phyloP scores from a whole-genome alignment of 2,888 invertebrate genomes.

The Protonemura montana region DNA sequence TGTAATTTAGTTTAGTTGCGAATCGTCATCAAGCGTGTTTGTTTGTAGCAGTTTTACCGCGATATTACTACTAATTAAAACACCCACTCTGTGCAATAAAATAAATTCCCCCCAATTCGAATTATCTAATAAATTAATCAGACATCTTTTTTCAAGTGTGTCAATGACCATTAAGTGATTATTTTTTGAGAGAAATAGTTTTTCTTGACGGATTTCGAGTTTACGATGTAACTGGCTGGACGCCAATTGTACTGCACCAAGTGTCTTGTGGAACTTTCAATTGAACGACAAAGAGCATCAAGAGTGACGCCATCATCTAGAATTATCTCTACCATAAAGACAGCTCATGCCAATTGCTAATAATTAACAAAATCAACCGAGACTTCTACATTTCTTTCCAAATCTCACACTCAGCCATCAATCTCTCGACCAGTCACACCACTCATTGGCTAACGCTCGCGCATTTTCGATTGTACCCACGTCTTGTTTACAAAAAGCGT shows the following conservation, averaged over 20 bases:
- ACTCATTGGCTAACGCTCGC: not conserved
- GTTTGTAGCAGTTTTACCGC: not conserved
- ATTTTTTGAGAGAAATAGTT: not conserved
- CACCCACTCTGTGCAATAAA: not conserved
- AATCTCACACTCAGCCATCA: not conserved
- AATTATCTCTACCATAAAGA: not conserved
- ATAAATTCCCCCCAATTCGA: not conserved
- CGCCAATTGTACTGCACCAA: not conserved
- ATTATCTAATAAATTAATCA: not conserved
- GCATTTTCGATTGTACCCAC: constrained; percentile 9
- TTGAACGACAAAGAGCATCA: not conserved
- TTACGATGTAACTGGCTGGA: not conserved
- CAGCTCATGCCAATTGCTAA: not conserved
- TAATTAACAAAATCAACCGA: not conserved
- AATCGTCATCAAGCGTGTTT: constrained; percentile 22
- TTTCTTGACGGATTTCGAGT: not conserved
- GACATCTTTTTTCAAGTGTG: not conserved
- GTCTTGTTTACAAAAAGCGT: not conserved
- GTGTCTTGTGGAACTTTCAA: not conserved
- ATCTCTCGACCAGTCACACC: not conserved
- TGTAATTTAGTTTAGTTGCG: constrained; percentile 30
- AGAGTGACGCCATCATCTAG: not conserved
- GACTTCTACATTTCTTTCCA: not conserved
- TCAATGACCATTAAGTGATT: not conserved
- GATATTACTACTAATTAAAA: not conserved